phyloP scores from a whole-genome alignment of 2,888 invertebrate species.

The Papilio protenor region DNA sequence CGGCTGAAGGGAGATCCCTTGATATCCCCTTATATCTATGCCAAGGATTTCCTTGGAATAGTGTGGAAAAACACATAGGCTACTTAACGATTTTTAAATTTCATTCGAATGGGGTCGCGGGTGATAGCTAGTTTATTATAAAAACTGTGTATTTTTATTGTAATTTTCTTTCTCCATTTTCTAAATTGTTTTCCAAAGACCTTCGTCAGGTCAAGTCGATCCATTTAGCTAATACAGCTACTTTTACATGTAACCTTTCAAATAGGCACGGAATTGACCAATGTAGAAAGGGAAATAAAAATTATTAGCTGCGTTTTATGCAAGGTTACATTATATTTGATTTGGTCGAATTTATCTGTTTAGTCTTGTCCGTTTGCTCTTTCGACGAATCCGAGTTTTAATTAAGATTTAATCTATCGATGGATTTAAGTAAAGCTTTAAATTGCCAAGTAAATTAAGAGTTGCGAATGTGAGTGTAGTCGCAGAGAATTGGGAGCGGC shows the following conservation, averaged over 20 bases:
- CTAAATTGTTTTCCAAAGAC: background rate
- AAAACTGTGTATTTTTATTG: background rate
- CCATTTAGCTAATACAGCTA: background rate
- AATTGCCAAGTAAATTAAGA: conserved; percentile 60
- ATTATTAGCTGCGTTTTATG: background rate
- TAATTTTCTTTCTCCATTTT: background rate
- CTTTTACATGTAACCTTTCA: conserved; percentile 3
- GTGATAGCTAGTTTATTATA: too few species aligned
- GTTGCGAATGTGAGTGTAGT: conserved; percentile 62
- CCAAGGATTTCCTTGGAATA: too few species aligned
- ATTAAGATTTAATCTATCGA: conserved; percentile 25
- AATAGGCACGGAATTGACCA: background rate
- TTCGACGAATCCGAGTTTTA: background rate
- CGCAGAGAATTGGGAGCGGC: conserved; percentile 66
- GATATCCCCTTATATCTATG: too few species aligned
- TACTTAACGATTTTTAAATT: too few species aligned
- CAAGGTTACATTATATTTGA: background rate
- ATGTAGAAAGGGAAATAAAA: background rate
- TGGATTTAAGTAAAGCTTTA: conserved; percentile 44
- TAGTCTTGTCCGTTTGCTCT: background rate
- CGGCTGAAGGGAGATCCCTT: too few species aligned
- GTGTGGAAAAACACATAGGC: too few species aligned
- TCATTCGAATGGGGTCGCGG: too few species aligned
- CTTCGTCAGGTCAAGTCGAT: background rate
- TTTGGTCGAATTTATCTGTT: background rate